Base-by-base conservation (phyloP, 2,113 vertebrate genomes). In the Chaenocephalus aceratus region DNA sequence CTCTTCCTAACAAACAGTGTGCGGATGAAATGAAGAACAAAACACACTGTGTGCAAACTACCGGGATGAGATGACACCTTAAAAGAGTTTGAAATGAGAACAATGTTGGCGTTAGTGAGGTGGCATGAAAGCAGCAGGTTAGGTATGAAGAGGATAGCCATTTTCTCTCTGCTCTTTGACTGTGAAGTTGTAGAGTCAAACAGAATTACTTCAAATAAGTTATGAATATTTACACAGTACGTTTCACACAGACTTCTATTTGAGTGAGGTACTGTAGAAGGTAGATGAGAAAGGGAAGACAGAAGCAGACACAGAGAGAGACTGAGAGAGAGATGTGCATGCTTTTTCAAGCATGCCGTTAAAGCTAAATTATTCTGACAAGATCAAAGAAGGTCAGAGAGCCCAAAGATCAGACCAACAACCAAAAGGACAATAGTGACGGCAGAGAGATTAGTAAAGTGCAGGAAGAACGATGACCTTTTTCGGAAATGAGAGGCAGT, bases 151-250 rank as follows among this genome's bases (percentile, higher is more conserved):
- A 80, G n/a, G 66, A 81, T 0, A 70, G 30, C 13, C 69, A 68
- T 90, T 91, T 41, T 86, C 85, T 92, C 92, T 89, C 88, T 90
- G 87, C 82, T 89, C 78, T 81, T 76, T 84, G 84, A 88, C 90
- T 78, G 82, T 61, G 69, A 83, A 64, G 62, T 16, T 30, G 14
- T 5, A 54, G 1, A 58, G 62, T 49, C 46, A 51, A 56, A 77
- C 4, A 59, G 3, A 53, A 57, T 62, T 9, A 75, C 21, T 60
- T 76, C 23, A 65, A 75, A 79, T 44, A 66, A 23, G 60, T 5
- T 10, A 4, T 21, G 2, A 41, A 45, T 60, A 49, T 54, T 45
- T 49, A 53, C 1, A 48, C 15, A 61, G 11, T 1, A 49, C 0
- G 9, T 46, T 74, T 53, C 16, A 72, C 44, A 44, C 30, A 16